Evolutionary conservation across 2,888 invertebrate genomes (phyloP).

Genomic region (Phaedon cochleariae): DNA sequence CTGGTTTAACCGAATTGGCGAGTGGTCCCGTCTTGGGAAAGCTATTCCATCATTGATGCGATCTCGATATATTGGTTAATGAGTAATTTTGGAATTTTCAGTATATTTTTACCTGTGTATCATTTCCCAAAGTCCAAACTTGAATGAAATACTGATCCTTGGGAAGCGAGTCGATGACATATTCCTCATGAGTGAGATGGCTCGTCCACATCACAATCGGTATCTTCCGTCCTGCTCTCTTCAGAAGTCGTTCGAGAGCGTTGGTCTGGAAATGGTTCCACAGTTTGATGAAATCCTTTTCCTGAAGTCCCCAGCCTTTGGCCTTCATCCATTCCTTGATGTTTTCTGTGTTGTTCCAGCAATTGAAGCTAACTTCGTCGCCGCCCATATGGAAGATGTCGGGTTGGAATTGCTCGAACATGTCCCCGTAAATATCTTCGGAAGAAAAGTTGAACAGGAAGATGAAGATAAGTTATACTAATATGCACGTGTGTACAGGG

Average conservation of each 20-base stretch:
- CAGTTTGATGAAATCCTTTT: conserved; percentile 70
- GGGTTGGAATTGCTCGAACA: conserved; percentile 74
- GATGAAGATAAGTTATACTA: too few relatives aligned
- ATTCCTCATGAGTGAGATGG: conserved; percentile 73
- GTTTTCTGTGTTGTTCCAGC: conserved; percentile 78
- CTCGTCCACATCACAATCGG: conserved; percentile 85
- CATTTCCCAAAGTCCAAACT: conserved; percentile 78
- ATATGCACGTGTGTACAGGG: too few relatives aligned
- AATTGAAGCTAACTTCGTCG: conserved; percentile 75
- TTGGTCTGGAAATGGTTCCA: conserved; percentile 81
- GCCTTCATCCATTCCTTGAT: conserved; percentile 75
- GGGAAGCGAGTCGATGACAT: conserved; percentile 72
- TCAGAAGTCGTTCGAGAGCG: conserved; percentile 67
- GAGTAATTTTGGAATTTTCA: too few relatives aligned
- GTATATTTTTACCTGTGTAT: conserved; percentile 55
- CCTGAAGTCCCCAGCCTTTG: conserved; percentile 67
- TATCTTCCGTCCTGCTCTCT: conserved; percentile 64
- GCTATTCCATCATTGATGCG: too few relatives aligned
- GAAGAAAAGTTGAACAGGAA: too few relatives aligned
- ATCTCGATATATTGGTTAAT: too few relatives aligned
- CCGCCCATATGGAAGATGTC: conserved; percentile 92
- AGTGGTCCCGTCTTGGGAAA: too few relatives aligned
- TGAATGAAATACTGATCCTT: conserved; percentile 83
- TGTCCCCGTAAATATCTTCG: conserved; percentile 76
- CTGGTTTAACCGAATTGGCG: too few relatives aligned